Evolutionary conservation across 2,113 vertebrate species (phyloP), one percentile per base, ranked within the genome.

Genomic region (Nyctibius bracteatus): DNA sequence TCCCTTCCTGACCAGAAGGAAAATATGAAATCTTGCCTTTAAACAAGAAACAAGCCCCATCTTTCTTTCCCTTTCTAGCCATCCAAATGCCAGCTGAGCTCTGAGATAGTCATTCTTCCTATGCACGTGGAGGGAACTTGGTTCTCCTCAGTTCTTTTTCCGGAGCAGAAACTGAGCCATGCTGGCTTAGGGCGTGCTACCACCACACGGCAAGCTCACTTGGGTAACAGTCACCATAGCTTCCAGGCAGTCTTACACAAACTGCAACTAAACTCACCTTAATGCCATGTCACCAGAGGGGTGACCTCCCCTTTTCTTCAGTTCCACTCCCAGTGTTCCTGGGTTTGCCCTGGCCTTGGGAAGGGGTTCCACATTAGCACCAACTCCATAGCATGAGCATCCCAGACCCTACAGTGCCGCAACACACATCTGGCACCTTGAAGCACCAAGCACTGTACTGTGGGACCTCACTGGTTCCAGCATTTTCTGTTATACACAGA

Each of bases 121-220:
- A 1, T 8, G 6, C 10, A 13, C 0, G 1, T 27, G 55, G 39
- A 75, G 24, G 54, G 54, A 75, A 30, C 28, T 22, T 6, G 0
- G 16, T 46, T 77, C 61, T 59, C 19, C 55, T n/a, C 49, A n/a
- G 28, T 63, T 37, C n/a, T 75, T 46, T 24, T 47, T 62, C 55
- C 63, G 72, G 63, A 63, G 14, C 31, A 70, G 25, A 22, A 30
- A 39, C 46, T 14, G 49, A 54, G 39, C 54, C 0, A 1, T 12
- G 46, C 39, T 3, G 1, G 39, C 39, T 43, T 10, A 72, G 27
- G 12, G 19, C 0, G 0, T 10, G 35, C 65, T 44, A 6, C 51
- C 16, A 19, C 20, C 2, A 0, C 62, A 27, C 63, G 25, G 55
- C 47, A 62, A 77, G 63, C 46, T 77, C 71, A 9, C 31, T 25